Evolutionary conservation across 2,113 vertebrate genomes (phyloP).

Genomic region (Dromaius novaehollandiae): DNA sequence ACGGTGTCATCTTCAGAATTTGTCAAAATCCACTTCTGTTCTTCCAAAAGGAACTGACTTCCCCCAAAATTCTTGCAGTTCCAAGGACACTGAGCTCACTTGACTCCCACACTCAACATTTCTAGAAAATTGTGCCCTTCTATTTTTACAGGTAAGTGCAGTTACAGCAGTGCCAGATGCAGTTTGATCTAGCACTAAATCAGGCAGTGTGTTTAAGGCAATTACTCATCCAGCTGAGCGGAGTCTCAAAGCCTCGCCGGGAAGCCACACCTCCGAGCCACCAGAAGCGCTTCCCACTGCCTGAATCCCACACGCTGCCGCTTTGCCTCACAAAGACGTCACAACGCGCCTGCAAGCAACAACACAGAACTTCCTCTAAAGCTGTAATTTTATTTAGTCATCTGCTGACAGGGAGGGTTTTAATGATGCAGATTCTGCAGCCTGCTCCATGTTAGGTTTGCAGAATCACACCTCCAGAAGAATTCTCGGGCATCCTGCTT

Average conservation of each 20-base stretch:
- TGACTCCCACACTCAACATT: neutral
- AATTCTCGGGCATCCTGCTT: neutral
- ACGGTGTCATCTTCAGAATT: rapidly evolving
- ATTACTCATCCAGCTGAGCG: neutral
- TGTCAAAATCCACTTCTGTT: neutral
- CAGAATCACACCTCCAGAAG: neutral
- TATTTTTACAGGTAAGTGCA: neutral
- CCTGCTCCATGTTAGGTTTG: neutral
- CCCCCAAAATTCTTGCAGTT: neutral
- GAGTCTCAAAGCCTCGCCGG: neutral
- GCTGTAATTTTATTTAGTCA: neutral
- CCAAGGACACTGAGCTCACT: neutral
- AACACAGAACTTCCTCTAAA: neutral
- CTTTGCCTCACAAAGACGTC: neutral
- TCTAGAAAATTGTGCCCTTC: neutral
- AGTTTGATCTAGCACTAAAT: neutral
- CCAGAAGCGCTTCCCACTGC: neutral
- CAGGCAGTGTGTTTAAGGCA: neutral
- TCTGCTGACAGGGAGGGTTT: neutral
- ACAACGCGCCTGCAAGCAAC: neutral
- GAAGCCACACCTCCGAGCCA: neutral
- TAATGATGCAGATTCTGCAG: neutral
- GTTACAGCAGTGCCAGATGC: neutral
- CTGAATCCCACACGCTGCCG: neutral
- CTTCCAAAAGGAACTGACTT: neutral